Conservation (phyloP, 2,113 vertebrate genomes). For the Oceanodroma tethys region DNA sequence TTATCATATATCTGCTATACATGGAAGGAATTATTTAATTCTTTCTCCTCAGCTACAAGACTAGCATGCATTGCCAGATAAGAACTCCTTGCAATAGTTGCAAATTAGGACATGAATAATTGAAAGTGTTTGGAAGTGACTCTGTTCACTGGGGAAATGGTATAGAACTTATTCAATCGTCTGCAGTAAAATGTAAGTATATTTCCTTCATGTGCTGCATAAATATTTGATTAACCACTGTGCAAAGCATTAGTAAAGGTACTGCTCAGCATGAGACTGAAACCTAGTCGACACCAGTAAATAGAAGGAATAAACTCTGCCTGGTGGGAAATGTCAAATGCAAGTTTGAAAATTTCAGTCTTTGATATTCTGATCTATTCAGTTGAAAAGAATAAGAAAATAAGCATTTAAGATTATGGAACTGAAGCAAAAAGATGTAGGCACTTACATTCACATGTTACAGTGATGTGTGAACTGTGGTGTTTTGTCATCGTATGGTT, state of each 20-base stretch:
- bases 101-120: conserved; percentile 48
- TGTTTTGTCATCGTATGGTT: neutral
- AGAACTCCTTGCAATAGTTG: conserved; percentile 28
- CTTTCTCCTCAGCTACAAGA: neutral
- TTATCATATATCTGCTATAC: neutral
- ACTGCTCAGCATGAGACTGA: neutral
- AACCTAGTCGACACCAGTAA: neutral
- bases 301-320: neutral
- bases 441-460: neutral
- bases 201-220: conserved; percentile 33
- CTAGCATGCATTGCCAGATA: neutral
- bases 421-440: neutral
- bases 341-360: neutral
- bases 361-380: neutral
- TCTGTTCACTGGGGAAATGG: conserved; percentile 4
- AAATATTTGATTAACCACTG: conserved; percentile 55
- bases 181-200: conserved; percentile 22
- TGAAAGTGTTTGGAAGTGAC: conserved; percentile 29
- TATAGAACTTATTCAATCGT: conserved; percentile 48
- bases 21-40: neutral
- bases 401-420: neutral
- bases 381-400: neutral
- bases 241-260: conserved; percentile 17
- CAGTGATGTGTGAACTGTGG: neutral
- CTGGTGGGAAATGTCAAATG: neutral